phyloP scores from a whole-genome alignment of 2,797 vertebrate genomes.

The Poliocrania exsul region DNA sequence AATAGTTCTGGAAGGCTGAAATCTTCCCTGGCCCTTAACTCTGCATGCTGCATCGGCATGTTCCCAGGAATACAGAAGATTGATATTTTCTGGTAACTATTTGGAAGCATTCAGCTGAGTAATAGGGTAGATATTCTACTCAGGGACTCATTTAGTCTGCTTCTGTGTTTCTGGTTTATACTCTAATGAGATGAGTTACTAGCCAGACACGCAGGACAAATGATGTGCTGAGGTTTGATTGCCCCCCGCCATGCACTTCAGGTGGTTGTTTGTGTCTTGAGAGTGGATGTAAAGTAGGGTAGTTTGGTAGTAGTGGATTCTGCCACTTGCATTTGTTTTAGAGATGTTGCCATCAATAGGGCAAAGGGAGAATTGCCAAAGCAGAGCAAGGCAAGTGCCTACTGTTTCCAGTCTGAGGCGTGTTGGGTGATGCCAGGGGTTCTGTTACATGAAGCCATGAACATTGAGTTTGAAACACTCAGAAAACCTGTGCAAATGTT shows the following conservation, averaged over 20 bases:
- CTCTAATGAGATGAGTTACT: background rate
- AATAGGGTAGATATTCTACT: background rate
- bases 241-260: background rate
- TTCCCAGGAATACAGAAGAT: background rate
- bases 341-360: accelerated
- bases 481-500: background rate
- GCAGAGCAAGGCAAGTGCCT: background rate
- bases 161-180: background rate
- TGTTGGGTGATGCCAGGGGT: background rate
- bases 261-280: background rate
- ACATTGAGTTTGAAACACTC: background rate
- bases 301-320: background rate
- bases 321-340: background rate
- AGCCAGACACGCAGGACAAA: background rate
- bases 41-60: accelerated
- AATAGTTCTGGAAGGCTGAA: background rate
- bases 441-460: accelerated
- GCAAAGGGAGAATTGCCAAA: background rate
- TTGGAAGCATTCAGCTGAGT: background rate
- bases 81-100: background rate
- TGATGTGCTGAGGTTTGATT: background rate
- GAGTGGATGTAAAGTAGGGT: background rate
- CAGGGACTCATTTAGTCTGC: background rate
- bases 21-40: background rate
- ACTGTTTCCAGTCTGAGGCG: background rate